Evolutionary conservation across 2,113 vertebrate genomes (phyloP).

Genomic region (Brachyhypopomus occidentalis): DNA sequence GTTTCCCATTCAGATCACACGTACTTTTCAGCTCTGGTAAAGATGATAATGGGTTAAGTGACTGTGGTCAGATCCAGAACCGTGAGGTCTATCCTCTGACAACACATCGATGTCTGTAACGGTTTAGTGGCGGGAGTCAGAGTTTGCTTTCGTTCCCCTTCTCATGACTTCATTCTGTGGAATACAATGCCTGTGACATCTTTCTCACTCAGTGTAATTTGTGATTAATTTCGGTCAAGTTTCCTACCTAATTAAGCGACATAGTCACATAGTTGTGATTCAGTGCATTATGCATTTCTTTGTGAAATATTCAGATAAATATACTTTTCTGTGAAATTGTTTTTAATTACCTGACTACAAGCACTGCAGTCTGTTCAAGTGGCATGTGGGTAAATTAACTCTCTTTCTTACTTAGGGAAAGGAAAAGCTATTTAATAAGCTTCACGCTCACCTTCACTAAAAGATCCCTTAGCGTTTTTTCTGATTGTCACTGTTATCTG

Average conservation of each 20-base stretch:
- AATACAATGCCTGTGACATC: too few species aligned
- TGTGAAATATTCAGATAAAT: background rate
- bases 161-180: too few species aligned
- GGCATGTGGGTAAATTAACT: constrained; percentile 34
- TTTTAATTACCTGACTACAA: background rate
- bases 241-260: background rate
- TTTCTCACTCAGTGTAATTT: too few species aligned
- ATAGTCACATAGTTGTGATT: background rate
- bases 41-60: too few species aligned
- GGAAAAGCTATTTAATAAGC: background rate
- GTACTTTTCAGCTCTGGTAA: background rate
- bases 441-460: background rate
- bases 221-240: too few species aligned
- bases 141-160: too few species aligned
- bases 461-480: background rate
- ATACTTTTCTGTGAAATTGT: background rate
- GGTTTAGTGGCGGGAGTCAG: too few species aligned
- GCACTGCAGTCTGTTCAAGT: background rate
- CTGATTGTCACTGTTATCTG: background rate
- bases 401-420: background rate
- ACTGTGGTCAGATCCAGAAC: background rate
- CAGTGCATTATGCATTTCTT: constrained; percentile 24
- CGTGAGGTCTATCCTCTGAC: background rate
- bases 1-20: background rate
- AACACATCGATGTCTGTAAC: background rate